Conservation (phyloP, 2,113 vertebrate species). For the Oryzias melastigma region DNA sequence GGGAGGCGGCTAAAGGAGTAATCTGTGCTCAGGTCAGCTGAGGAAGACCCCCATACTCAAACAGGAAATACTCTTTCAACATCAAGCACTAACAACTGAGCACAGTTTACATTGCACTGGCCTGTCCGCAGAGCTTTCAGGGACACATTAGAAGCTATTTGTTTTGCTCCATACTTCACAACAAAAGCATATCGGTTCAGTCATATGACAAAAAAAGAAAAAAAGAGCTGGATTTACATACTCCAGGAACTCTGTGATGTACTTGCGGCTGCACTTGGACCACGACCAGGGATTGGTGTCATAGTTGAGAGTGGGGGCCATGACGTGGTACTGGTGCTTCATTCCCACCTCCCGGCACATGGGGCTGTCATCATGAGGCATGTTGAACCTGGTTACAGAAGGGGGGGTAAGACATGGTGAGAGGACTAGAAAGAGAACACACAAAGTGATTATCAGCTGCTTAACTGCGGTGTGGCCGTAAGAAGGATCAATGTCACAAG, state of each 20-base stretch:
- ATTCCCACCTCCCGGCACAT: slow-evolving; percentile 92
- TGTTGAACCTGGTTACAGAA: slow-evolving; percentile 86
- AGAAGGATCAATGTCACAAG: slow-evolving; percentile 61
- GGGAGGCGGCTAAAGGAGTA: slow-evolving; percentile 29
- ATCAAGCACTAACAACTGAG: slow-evolving; percentile 63
- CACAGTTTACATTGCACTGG: slow-evolving; percentile 62
- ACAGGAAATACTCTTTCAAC: slow-evolving; percentile 72
- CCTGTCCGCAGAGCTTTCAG: slow-evolving; percentile 27
- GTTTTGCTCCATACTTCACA: slow-evolving; percentile 33
- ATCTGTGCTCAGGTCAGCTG: slow-evolving; percentile 42
- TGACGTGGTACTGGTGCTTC: slow-evolving; percentile 93
- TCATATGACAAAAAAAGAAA: not conserved
- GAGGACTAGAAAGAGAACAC: slow-evolving; percentile 41
- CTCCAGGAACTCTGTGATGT: slow-evolving; percentile 97
- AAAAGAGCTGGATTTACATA: slow-evolving; percentile 71
- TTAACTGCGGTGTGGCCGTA: slow-evolving; percentile 38
- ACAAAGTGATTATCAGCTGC: slow-evolving; percentile 45
- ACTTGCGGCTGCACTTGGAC: slow-evolving; percentile 98
- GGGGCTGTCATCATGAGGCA: slow-evolving; percentile 94
- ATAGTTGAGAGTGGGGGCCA: slow-evolving; percentile 95
- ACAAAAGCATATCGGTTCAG: slow-evolving; percentile 5
- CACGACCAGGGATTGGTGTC: slow-evolving; percentile 96
- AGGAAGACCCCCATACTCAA: slow-evolving; percentile 62
- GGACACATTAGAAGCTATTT: slow-evolving; percentile 25
- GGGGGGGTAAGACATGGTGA: slow-evolving; percentile 7